phyloP scores from a whole-genome alignment of 2,888 invertebrate species.

The Folsomia manolachei region DNA sequence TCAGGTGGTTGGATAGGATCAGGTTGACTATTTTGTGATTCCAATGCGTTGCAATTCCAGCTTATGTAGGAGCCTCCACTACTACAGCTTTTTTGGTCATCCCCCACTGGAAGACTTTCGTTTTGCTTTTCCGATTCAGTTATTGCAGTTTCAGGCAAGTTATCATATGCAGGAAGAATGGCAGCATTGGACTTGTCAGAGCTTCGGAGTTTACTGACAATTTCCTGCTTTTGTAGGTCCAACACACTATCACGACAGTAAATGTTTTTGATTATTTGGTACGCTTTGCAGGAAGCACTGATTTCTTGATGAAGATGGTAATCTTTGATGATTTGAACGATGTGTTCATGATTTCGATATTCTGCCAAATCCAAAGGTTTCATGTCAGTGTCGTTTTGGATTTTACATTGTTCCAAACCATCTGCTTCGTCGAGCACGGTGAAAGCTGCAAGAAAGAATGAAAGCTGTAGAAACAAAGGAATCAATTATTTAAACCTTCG shows the following conservation, averaged over 20 bases:
- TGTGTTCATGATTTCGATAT: constrained; percentile 24
- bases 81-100: background rate
- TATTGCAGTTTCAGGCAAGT: constrained; percentile 5
- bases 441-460: no score
- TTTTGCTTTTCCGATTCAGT: background rate
- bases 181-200: background rate
- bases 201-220: background rate
- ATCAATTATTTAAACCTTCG: no score
- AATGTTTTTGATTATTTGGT: constrained; percentile 39
- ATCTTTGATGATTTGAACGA: constrained; percentile 39
- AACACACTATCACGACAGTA: constrained; percentile 20
- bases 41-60: background rate
- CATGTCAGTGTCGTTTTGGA: constrained; percentile 38
- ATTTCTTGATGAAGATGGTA: constrained; percentile 37
- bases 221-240: background rate
- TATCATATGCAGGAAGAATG: constrained; percentile 5
- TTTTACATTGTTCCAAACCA: constrained; percentile 41
- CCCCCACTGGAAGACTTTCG: background rate
- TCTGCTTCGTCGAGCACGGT: constrained; percentile 45
- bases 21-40: background rate
- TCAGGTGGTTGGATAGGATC: background rate
- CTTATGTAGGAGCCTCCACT: background rate
- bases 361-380: constrained; percentile 44
- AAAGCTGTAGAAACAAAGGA: no score
- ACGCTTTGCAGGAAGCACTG: constrained; percentile 34